A percentile compares a stretch with the other conserved stretches of the same genome.
Evolutionary conservation across 2,888 invertebrate species (phyloP).

Genomic region (Thymelicus sylvestris): DNA sequence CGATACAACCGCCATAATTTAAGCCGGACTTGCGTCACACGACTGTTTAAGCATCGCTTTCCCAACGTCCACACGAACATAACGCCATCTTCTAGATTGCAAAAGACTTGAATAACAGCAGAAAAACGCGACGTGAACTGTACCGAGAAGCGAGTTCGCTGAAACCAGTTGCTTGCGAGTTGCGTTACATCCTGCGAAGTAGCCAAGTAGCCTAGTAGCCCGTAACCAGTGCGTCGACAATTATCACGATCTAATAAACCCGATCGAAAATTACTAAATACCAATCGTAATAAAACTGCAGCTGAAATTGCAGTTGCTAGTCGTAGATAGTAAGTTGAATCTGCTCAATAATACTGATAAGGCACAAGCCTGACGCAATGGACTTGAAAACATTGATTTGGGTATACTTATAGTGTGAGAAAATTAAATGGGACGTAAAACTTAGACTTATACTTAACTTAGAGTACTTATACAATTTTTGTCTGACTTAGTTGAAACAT

Average conservation of each 20-base stretch:
- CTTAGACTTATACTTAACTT: no score
- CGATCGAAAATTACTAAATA: constrained; percentile 52
- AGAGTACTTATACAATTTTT: no score
- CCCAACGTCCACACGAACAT: constrained; percentile 5
- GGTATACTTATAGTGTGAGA: no score
- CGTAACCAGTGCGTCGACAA: constrained; percentile 45
- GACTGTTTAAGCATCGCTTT: not conserved
- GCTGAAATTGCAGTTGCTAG: not conserved
- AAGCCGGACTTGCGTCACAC: constrained; percentile 7
- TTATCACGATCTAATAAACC: constrained; percentile 61
- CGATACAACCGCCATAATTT: not conserved
- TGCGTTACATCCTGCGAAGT: constrained; percentile 48
- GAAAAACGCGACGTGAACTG: constrained; percentile 49
- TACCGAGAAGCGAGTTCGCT: constrained; percentile 43
- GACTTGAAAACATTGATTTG: no score
- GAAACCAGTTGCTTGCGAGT: constrained; percentile 48
- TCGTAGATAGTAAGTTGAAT: no score
- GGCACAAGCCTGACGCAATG: no score
- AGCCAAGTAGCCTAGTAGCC: not conserved
- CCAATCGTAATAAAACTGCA: constrained; percentile 21
- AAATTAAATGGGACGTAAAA: no score
- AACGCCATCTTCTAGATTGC: constrained; percentile 17
- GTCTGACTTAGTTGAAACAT: no score
- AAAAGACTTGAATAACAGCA: constrained; percentile 38
- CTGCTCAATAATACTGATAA: no score